phyloP scores from a whole-genome alignment of 1,140 invertebrate genomes.

The Eriocheir sinensis region DNA sequence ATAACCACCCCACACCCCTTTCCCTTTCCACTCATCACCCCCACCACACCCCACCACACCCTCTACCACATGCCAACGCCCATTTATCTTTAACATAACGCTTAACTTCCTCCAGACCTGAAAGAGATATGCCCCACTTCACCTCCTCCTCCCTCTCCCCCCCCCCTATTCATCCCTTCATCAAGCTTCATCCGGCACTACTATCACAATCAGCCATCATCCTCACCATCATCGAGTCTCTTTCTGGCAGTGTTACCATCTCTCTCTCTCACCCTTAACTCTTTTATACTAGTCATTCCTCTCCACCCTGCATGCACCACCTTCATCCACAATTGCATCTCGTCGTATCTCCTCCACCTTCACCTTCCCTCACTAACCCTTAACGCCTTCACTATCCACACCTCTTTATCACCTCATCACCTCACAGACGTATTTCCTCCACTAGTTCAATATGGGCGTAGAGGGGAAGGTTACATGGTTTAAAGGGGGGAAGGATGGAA shows the following conservation, averaged over 20 bases:
- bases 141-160: background rate
- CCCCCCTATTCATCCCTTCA: no score
- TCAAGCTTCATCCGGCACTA: background rate
- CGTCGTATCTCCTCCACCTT: background rate
- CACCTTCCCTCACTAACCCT: background rate
- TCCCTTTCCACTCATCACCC: background rate
- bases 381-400: no score
- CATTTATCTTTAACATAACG: no score
- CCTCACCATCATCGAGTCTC: no score
- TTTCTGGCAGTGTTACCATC: background rate
- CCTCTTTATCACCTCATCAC: no score
- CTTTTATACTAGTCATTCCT: background rate
- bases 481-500: background rate
- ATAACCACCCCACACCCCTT: no score
- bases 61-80: no score
- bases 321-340: background rate
- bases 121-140: no score
- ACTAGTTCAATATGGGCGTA: no score
- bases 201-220: background rate
- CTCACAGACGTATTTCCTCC: no score
- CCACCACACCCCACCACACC: background rate
- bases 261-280: background rate
- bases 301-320: background rate
- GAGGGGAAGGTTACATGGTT: background rate
- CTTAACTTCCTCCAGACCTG: no score